phyloP scores from a whole-genome alignment of 1,140 invertebrate species.

The Goniozus legneri region DNA sequence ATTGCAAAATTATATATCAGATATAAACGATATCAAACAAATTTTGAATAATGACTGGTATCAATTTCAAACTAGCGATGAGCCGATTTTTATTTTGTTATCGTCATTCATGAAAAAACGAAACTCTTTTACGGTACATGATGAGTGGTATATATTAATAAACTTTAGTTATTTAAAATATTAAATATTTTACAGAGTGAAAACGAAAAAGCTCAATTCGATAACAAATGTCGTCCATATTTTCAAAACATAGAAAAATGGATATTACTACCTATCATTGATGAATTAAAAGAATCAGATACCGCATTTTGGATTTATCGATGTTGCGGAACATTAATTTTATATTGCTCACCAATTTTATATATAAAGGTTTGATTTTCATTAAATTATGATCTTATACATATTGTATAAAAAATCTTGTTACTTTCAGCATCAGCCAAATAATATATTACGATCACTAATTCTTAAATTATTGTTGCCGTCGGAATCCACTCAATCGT shows the following conservation, averaged over 20 bases:
- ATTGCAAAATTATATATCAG: constrained; percentile 34
- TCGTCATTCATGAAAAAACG: constrained; percentile 30
- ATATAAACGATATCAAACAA: constrained; percentile 32
- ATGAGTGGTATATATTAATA: neutral
- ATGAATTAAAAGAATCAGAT: constrained; percentile 37
- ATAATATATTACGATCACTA: constrained; percentile 36
- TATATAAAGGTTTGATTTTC: constrained; percentile 33
- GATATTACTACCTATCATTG: constrained; percentile 36
- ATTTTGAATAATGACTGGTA: constrained; percentile 31
- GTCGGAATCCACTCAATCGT: constrained; percentile 21
- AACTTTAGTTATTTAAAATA: constrained; percentile 3
- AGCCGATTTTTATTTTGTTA: constrained; percentile 38
- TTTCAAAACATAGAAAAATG: constrained; percentile 48
- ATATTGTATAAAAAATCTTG: constrained; percentile 2
- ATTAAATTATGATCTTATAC: constrained; percentile 11
- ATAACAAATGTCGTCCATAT: constrained; percentile 31
- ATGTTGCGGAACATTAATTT: constrained; percentile 41
- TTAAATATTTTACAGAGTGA: constrained; percentile 14
- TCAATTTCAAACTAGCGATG: constrained; percentile 32
- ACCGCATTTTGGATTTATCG: constrained; percentile 38
- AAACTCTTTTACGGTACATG: constrained; percentile 30
- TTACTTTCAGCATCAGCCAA: constrained; percentile 37
- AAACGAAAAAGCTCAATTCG: constrained; percentile 21
- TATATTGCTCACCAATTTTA: constrained; percentile 38
- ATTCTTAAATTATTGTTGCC: constrained; percentile 39